Evolutionary conservation across 2,797 vertebrate genomes (phyloP), one percentile per base, ranked within the genome.

Genomic region (Lindbergichthys nudifrons): DNA sequence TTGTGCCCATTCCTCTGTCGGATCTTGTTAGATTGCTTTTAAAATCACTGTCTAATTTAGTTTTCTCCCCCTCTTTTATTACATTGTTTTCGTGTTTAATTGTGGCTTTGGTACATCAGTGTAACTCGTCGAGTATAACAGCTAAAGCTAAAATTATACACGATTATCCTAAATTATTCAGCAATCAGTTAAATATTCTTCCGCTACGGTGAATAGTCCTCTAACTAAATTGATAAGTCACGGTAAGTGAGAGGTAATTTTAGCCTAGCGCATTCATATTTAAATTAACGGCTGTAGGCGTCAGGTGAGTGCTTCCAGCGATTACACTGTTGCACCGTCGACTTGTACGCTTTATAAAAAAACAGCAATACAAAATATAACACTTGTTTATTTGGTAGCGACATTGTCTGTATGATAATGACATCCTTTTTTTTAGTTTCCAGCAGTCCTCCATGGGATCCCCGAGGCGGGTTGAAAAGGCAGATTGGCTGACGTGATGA

Each of bases 371-470:
- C 32, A 2, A 66, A 14, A 26, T 26, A 26, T 26, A 26, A 26
- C 1, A 4, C 8, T 43, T 57, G 11, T 32, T 51, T 36, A 3
- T 59, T 30, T 60, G 7, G 13, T 8, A 42, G 10, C 5, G 4
- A 6, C 0, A 7, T 0, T 32, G 48, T 71, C 8, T 62, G 6
- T 19, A 13, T 65, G 15, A 60, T 66, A 47, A 59, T 52, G 15
- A 56, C 36, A 41, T 1, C 11, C 13, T 36, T 21, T 16, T 53
- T 52, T 53, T 63, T 26, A 73, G n/a, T 73, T 71, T 61, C 50
- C 79, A 86, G 79, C 85, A 84, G 84, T 85, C 88, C 80, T 91
- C 81, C 85, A 91, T 90, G 92, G 92, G 88, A 90, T 91, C 83
- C 91, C 87, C 70, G 62, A 88, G 88, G 86, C 81, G 75, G 76